Evolutionary conservation across 2,113 vertebrate genomes (phyloP).

Genomic region (Microcebus murinus): DNA sequence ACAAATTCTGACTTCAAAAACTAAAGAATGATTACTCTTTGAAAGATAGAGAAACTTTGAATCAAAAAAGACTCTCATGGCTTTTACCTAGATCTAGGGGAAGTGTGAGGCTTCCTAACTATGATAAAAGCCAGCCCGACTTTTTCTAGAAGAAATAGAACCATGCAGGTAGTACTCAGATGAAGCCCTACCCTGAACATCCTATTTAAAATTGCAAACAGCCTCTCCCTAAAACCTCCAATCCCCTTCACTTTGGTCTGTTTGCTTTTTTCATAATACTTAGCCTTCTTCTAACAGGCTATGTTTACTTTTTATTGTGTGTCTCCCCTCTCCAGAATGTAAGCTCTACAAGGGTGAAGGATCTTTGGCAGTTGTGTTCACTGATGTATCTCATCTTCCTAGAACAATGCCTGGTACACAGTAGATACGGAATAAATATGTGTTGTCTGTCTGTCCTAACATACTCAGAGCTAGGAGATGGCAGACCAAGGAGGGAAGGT

Average conservation of each 20-base stretch:
- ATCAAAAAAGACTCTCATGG: background rate
- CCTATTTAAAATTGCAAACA: background rate
- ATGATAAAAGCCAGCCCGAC: background rate
- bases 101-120: background rate
- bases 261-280: background rate
- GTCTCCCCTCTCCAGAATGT: background rate
- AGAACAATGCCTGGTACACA: background rate
- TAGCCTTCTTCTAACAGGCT: background rate
- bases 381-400: background rate
- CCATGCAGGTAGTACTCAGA: background rate
- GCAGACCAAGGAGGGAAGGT: background rate
- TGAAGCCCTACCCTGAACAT: background rate
- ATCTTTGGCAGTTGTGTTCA: background rate
- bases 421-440: background rate
- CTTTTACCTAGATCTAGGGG: background rate
- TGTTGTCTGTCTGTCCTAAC: background rate
- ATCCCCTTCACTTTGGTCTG: background rate
- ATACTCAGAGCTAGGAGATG: background rate
- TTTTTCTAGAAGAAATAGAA: constrained; percentile 3
- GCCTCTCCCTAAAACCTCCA: background rate
- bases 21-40: background rate
- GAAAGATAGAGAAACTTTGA: background rate
- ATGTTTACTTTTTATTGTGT: background rate
- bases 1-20: constrained; percentile 17
- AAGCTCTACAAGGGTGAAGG: background rate